Evolutionary conservation across 2,113 vertebrate genomes (phyloP).

Genomic region (Grammomys dolichurus): DNA sequence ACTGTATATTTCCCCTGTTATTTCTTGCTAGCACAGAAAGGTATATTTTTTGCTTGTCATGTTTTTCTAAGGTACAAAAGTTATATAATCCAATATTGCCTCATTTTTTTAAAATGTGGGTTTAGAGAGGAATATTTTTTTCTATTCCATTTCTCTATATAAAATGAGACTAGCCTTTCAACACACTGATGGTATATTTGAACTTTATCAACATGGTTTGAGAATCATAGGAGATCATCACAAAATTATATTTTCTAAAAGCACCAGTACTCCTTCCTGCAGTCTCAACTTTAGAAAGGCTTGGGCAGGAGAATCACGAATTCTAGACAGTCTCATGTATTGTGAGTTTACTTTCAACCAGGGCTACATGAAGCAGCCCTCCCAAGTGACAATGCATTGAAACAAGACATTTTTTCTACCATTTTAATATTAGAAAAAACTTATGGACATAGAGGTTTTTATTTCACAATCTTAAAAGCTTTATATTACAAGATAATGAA

Average conservation of each 20-base stretch:
- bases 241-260: not conserved
- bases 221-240: not conserved
- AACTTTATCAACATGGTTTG: not conserved
- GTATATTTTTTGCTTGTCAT: not conserved
- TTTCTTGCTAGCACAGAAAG: constrained; percentile 35
- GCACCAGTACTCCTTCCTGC: accelerated
- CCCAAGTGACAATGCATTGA: not conserved
- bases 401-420: not conserved
- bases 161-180: not conserved
- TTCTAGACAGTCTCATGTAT: not conserved
- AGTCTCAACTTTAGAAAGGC: too few species aligned
- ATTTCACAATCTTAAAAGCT: not conserved
- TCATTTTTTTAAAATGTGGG: not conserved
- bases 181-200: not conserved
- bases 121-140: not conserved
- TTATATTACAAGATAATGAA: not conserved
- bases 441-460: not conserved
- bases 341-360: not conserved
- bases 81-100: not conserved
- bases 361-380: too few species aligned
- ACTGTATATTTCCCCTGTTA: not conserved
- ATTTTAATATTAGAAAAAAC: not conserved
- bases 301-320: not conserved
- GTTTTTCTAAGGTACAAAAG: constrained; percentile 38
- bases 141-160: not conserved